These are phyloP conservation scores for Stratiomys singularior DNA, from an alignment of 2,888 invertebrate genomes.

Conservation along the genomic window DNA sequence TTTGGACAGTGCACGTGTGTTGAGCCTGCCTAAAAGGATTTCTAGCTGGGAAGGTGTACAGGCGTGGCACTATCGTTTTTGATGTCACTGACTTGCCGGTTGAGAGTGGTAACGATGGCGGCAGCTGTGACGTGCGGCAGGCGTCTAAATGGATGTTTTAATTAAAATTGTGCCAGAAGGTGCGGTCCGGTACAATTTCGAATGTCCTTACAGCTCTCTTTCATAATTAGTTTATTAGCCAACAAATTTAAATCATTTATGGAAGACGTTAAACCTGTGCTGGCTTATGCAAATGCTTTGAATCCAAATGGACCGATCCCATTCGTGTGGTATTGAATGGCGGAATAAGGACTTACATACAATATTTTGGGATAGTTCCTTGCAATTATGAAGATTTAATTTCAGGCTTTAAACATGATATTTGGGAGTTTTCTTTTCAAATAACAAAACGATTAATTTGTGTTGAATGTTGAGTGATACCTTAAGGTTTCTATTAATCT, in stretches of 20 bases:
- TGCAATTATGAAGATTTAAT: too few species aligned
- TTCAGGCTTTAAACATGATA: too few species aligned
- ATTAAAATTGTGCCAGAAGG: constrained; percentile 44
- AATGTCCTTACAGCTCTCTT: neutral
- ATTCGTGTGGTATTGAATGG: too few species aligned
- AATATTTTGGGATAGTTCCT: too few species aligned
- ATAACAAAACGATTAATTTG: too few species aligned
- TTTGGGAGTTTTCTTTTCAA: too few species aligned
- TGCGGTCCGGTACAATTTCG: constrained; percentile 15
- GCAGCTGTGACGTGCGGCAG: neutral
- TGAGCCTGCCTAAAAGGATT: too few species aligned
- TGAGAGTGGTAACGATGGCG: neutral
- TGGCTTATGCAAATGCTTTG: neutral
- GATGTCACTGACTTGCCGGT: neutral
- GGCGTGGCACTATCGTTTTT: constrained; percentile 15
- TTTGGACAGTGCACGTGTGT: neutral
- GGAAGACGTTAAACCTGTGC: neutral
- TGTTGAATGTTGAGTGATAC: too few species aligned
- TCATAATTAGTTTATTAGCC: constrained; percentile 34
- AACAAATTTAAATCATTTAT: neutral
- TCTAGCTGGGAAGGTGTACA: neutral
- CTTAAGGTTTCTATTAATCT: too few species aligned
- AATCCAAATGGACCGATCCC: too few species aligned
- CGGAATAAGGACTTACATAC: too few species aligned
- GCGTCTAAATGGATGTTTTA: constrained; percentile 31